Percentiles rank a stretch among this genome's conserved stretches.
Conservation (phyloP, 2,888 invertebrate genomes). For the Andrena bucephala region DNA sequence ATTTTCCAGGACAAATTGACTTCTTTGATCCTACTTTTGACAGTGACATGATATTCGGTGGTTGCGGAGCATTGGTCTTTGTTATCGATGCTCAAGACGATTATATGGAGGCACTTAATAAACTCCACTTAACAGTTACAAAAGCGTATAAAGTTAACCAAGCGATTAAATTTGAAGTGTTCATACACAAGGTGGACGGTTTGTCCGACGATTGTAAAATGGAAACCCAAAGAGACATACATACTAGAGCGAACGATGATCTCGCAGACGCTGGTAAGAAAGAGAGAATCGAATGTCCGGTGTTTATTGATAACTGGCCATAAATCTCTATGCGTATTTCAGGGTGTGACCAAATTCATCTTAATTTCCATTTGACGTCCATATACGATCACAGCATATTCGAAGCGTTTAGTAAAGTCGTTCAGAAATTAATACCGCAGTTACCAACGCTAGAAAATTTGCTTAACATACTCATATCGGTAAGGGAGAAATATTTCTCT, state of each 20-base stretch:
- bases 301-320: background rate
- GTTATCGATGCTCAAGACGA: slow-evolving; percentile 99
- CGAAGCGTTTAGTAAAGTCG: slow-evolving; percentile 99
- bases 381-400: slow-evolving; percentile 99
- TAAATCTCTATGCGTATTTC: slow-evolving; percentile 57
- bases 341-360: slow-evolving; percentile 93
- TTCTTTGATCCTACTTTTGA: slow-evolving; percentile 98
- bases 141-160: slow-evolving; percentile 98
- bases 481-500: slow-evolving; percentile 85
- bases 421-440: slow-evolving; percentile 99
- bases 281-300: background rate
- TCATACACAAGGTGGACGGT: slow-evolving; percentile 99
- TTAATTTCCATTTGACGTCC: slow-evolving; percentile 98
- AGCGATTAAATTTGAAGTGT: slow-evolving; percentile 98
- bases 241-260: slow-evolving; percentile 98
- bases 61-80: slow-evolving; percentile 98
- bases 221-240: slow-evolving; percentile 99
- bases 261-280: slow-evolving; percentile 92
- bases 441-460: slow-evolving; percentile 98
- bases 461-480: slow-evolving; percentile 98
- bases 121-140: slow-evolving; percentile 96
- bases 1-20: slow-evolving; percentile 99
- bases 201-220: slow-evolving; percentile 99
- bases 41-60: slow-evolving; percentile 97
- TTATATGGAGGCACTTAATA: slow-evolving; percentile 97